Evolutionary conservation across 2,888 invertebrate species (phyloP), one percentile per base, ranked within the genome.

Genomic region (Dusona sp.): DNA sequence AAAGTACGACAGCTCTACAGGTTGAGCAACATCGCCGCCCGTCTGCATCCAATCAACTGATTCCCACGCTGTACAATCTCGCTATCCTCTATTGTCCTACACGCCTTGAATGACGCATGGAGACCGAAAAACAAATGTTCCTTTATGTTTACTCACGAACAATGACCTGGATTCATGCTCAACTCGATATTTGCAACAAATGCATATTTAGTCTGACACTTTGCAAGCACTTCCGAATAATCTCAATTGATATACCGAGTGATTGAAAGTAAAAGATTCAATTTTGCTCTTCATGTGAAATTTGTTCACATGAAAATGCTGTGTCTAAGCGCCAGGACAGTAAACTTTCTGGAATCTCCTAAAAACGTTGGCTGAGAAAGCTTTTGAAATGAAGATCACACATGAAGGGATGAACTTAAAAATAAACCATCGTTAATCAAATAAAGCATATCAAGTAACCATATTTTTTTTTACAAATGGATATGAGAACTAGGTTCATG

Each of bases 11-110:
- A 45, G 42, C 45, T 65, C 13, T 38, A 25, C 67, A 65, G 73
- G 51, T 74, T 36, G 38, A 65, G 73, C 45, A 74, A 22, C 42
- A 74, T 57, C 45, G n/a, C 45, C 42, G n/a, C 16, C 64, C 42
- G 29, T 29, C 67, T 67, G 45, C 61, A 67, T 84, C 74, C 79
- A 64, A 75, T 84, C 79, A 45, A 68, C 45, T 42, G 25, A 68
- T 82, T 68, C 33, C 33, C 45, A 57, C 67, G 57, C 61, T 25
- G 42, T 54, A 54, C 51, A 77, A 77, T 65, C 36, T 67, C 65
- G 22, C 25, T 45, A 45, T 22, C 29, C 13, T n/a, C 33, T 13
- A 45, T 73, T 73, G 54, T 36, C 54, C 3, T 54, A 54, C 36
- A 54, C 54, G 54, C 25, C 36, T 72, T 29, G 78, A 61, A 54